Base-by-base conservation (phyloP, 2,113 vertebrate genomes). In the Drymodes brunneopygia region DNA sequence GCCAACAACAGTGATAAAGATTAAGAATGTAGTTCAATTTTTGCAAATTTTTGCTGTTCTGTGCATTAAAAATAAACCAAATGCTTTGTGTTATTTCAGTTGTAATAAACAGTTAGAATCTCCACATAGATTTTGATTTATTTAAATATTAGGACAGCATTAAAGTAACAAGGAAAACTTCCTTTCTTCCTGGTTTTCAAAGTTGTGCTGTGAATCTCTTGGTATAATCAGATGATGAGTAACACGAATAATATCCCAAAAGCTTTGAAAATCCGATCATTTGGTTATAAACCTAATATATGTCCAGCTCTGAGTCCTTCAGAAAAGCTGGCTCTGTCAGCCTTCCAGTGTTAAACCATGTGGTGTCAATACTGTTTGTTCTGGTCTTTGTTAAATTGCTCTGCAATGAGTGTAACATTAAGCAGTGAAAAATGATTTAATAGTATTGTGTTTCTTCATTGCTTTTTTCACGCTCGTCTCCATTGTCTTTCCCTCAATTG, bases 341-440 rank as follows among this genome's bases (percentile, higher is more conserved):
- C 71, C 40, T 71, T 73, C 31, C 24, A 31, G n/a, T 57, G 56
- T 47, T 86, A 84, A 85, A 62, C 50, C 4, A 6, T 40, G 40
- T 66, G 54, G 35, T 91, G 56, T 62, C 84, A 70, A 33, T 36
- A 6, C 21, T 56, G 48, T 89, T 95, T 60, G 36, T 64, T 93
- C 29, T 28, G 51, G 51, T 79, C 40, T 77, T 88, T 64, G 75
- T 83, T 82, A 56, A 80, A 81, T 88, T 57, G 69, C 84, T 96
- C 67, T 70, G 35, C 72, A 71, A 67, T 60, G 36, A 88, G 36
- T 60, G 82, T 78, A 86, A 64, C 51, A 67, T 88, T 80, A 94
- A 77, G 80, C 92, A 92, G 38, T 48, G 77, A 84, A 93, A 94
- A 93, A 88, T 83, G 48, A 94, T 94, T 95, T 96, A 86, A 64